Evolutionary conservation across 2,113 vertebrate species (phyloP).

Genomic region (Microcebus murinus): DNA sequence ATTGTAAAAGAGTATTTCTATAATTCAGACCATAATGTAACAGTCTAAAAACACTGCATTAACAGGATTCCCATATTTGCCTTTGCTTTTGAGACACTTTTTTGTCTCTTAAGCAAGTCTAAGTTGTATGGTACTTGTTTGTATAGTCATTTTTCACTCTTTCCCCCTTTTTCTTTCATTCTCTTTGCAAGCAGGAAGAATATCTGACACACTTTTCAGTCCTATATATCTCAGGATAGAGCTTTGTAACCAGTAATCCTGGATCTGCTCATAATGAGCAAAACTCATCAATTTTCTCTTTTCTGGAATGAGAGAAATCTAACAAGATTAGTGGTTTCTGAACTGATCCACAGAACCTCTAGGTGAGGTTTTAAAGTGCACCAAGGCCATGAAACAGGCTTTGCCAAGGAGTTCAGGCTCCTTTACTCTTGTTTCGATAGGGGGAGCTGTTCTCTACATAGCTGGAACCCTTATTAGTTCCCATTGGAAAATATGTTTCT

Average conservation of each 20-base stretch:
- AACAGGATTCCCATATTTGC: background rate
- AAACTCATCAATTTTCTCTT: background rate
- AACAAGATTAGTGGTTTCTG: background rate
- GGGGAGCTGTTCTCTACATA: background rate
- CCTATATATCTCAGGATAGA: background rate
- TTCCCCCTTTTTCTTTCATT: background rate
- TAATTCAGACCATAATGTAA: background rate
- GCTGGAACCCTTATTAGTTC: background rate
- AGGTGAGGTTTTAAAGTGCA: background rate
- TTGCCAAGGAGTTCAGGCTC: rapidly evolving
- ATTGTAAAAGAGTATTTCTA: background rate
- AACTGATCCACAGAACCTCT: background rate
- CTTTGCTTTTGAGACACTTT: background rate
- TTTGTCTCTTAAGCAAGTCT: background rate
- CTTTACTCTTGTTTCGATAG: background rate
- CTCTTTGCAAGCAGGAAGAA: background rate
- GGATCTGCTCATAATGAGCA: background rate
- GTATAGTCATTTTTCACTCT: background rate
- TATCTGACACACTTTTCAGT: background rate
- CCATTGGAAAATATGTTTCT: background rate
- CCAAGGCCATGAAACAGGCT: background rate
- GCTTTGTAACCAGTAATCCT: background rate
- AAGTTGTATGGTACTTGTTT: background rate
- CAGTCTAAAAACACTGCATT: background rate
- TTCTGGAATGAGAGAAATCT: background rate